A percentile compares a stretch with the other conserved stretches of the same genome.
Evolutionary conservation across 1,140 invertebrate genomes (phyloP).

Genomic region (Druon quercuslanigerum): DNA sequence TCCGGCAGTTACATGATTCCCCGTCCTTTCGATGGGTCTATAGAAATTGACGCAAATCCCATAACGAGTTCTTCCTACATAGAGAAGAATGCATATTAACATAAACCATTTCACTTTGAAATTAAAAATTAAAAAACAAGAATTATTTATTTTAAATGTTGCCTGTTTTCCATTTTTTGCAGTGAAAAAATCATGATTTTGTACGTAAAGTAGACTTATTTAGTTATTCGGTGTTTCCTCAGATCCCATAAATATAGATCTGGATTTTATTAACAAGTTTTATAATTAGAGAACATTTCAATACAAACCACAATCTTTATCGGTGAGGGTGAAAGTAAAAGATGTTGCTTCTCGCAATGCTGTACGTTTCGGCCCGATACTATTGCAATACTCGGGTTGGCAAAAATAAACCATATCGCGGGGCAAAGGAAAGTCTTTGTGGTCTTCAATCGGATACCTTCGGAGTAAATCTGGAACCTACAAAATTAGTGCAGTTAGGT

Average conservation of each 20-base stretch:
- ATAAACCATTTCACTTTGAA: background rate
- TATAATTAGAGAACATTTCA: background rate
- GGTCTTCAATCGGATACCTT: constrained; percentile 97
- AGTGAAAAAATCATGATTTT: no score
- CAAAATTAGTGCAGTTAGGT: constrained; percentile 9
- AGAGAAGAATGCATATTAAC: background rate
- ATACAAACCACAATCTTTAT: constrained; percentile 94
- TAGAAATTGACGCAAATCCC: constrained; percentile 99
- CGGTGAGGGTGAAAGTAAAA: constrained; percentile 98
- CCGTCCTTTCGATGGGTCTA: constrained; percentile 84
- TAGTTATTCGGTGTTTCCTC: no score
- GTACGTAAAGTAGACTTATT: no score
- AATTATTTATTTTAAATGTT: no score
- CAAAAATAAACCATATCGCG: constrained; percentile 99
- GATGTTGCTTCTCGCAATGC: constrained; percentile 92
- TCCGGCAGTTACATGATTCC: constrained; percentile 56
- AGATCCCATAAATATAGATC: no score
- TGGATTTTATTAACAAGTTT: background rate
- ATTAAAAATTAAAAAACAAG: no score
- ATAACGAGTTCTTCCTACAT: constrained; percentile 87
- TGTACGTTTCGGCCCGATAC: constrained; percentile 89
- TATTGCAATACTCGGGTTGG: constrained; percentile 98
- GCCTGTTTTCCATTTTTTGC: no score
- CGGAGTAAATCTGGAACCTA: constrained; percentile 93
- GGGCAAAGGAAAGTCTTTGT: constrained; percentile 97